A percentile compares a stretch with the other conserved stretches of the same genome.
phyloP scores from a whole-genome alignment of 2,888 invertebrate species.

The Euphydryas editha region DNA sequence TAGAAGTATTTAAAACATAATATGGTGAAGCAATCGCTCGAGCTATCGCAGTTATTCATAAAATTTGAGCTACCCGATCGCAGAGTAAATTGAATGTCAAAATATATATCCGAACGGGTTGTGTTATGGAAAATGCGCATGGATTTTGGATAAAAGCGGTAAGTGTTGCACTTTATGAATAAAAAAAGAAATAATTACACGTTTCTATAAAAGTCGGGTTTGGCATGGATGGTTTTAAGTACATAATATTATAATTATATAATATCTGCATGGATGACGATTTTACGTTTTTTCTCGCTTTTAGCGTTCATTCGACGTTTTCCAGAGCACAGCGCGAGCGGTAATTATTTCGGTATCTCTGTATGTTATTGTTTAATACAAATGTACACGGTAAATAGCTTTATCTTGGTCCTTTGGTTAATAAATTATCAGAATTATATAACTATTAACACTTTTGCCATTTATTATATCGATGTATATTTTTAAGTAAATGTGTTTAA shows the following conservation, averaged over 20 bases:
- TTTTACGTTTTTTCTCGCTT: slow-evolving; percentile 1
- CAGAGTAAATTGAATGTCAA: slow-evolving; percentile 40
- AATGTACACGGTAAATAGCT: slow-evolving; percentile 59
- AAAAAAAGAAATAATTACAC: slow-evolving; percentile 42
- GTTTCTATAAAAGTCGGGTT: slow-evolving; percentile 38
- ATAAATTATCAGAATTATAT: slow-evolving; percentile 34
- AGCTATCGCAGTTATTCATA: not conserved
- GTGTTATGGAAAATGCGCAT: slow-evolving; percentile 80
- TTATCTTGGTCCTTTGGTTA: slow-evolving; percentile 55
- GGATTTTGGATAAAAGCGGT: slow-evolving; percentile 58
- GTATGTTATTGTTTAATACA: slow-evolving; percentile 56
- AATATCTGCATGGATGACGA: slow-evolving; percentile 24
- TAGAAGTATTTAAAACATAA: not conserved
- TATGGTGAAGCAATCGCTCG: not conserved
- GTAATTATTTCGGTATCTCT: slow-evolving; percentile 54
- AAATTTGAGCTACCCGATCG: slow-evolving; percentile 23
- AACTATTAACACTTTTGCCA: slow-evolving; percentile 41
- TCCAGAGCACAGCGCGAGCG: slow-evolving; percentile 73
- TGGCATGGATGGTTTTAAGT: slow-evolving; percentile 33
- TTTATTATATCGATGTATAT: not conserved
- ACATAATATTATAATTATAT: not conserved
- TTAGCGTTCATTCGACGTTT: slow-evolving; percentile 50
- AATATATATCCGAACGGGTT: slow-evolving; percentile 69
- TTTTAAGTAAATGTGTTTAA: not conserved
- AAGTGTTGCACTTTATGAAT: slow-evolving; percentile 62